Percentiles rank a stretch among this genome's conserved stretches.
phyloP scores from a whole-genome alignment of 1,140 invertebrate species.

The Calephelis nemesis region DNA sequence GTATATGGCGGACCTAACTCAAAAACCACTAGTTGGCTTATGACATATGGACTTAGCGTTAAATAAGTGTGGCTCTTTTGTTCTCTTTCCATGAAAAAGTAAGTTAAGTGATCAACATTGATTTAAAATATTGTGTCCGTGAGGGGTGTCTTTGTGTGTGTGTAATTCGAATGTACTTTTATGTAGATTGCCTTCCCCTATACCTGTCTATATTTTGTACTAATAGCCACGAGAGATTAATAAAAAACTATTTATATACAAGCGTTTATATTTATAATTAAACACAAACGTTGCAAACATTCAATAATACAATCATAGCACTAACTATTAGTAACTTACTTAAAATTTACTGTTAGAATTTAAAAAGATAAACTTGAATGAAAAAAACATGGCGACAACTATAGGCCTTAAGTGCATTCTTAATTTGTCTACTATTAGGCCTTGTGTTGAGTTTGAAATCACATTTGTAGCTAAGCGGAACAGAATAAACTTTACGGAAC shows the following conservation, averaged over 20 bases:
- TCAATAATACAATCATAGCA: conserved; percentile 73
- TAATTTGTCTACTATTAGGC: conserved; percentile 35
- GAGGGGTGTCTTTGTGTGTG: no score
- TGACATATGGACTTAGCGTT: no score
- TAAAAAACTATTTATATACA: conserved; percentile 64
- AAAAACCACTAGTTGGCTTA: no score
- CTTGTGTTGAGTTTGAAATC: conserved; percentile 27
- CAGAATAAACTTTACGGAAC: conserved; percentile 1
- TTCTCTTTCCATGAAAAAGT: no score
- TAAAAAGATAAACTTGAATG: conserved; percentile 59
- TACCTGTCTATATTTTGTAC: no score
- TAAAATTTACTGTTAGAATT: conserved; percentile 67
- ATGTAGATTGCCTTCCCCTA: no score
- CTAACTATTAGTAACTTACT: conserved; percentile 69
- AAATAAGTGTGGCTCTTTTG: no score
- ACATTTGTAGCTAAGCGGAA: conserved; percentile 34
- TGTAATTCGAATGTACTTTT: no score
- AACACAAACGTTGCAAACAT: conserved; percentile 74
- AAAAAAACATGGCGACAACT: conserved; percentile 24
- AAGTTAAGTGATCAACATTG: no score
- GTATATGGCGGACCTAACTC: no score
- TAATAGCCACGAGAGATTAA: conserved; percentile 16
- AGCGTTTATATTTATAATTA: conserved; percentile 76
- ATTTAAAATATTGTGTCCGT: no score
- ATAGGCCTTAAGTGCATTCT: conserved; percentile 30